Evolutionary conservation across 2,888 invertebrate species (phyloP).

Genomic region (Augiades crinisus): DNA sequence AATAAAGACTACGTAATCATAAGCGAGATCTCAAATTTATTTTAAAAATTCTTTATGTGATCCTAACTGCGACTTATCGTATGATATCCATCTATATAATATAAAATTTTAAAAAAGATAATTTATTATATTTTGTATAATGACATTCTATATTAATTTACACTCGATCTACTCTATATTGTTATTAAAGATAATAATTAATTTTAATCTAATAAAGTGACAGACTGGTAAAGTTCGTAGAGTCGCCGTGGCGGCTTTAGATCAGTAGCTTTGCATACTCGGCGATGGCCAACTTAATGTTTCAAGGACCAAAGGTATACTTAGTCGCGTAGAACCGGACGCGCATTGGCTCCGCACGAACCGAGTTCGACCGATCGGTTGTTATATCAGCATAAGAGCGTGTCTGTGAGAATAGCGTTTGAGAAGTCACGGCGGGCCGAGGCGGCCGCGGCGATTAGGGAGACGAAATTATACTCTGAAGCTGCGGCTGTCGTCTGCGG

Average conservation of each 20-base stretch:
- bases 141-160: constrained; percentile 79
- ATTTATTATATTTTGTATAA: constrained; percentile 81
- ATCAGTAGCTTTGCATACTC: constrained; percentile 81
- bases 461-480: constrained; percentile 38
- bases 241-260: constrained; percentile 80
- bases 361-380: constrained; percentile 70
- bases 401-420: constrained; percentile 61
- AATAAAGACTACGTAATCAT: constrained; percentile 80
- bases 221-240: constrained; percentile 82
- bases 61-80: constrained; percentile 76
- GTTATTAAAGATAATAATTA: constrained; percentile 79
- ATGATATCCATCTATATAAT: constrained; percentile 53
- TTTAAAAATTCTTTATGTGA: constrained; percentile 76
- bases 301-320: constrained; percentile 81
- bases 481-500: constrained; percentile 7
- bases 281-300: constrained; percentile 79
- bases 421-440: constrained; percentile 50
- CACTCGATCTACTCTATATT: constrained; percentile 78
- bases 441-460: constrained; percentile 41
- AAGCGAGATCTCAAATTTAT: constrained; percentile 82
- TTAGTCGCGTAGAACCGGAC: constrained; percentile 80
- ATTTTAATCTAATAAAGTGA: constrained; percentile 81
- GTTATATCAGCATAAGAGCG: constrained; percentile 65
- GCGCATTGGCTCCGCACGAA: constrained; percentile 80
- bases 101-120: constrained; percentile 73